These are phyloP conservation scores for Abramis brama DNA, from an alignment of 2,113 vertebrate genomes.

Conservation along the genomic window DNA sequence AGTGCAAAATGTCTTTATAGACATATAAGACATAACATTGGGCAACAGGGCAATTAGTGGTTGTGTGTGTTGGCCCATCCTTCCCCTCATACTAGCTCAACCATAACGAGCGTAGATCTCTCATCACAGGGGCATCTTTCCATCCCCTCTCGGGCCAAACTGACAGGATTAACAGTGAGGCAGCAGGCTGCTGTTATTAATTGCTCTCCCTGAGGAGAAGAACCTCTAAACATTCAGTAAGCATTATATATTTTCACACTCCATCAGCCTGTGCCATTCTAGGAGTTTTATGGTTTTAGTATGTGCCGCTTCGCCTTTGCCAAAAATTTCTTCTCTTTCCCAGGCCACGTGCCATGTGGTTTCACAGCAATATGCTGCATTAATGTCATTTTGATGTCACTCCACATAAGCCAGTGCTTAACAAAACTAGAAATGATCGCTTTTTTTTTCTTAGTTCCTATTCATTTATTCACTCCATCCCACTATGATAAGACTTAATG, in stretches of 20 bases:
- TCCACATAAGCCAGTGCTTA: background rate
- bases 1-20: background rate
- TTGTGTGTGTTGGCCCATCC: background rate
- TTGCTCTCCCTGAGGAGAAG: conserved; percentile 13
- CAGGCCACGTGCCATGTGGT: background rate
- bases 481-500: conserved; percentile 38
- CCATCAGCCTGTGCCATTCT: conserved; percentile 9
- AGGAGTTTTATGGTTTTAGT: conserved; percentile 1
- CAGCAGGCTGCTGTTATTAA: conserved; percentile 20
- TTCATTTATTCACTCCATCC: conserved; percentile 11
- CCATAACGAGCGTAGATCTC: background rate
- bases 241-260: conserved; percentile 22
- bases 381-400: conserved; percentile 42
- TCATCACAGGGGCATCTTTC: background rate
- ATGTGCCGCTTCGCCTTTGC: background rate
- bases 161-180: conserved; percentile 13
- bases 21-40: background rate
- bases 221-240: conserved; percentile 25
- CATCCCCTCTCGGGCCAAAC: conserved; percentile 1
- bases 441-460: background rate
- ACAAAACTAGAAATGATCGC: conserved; percentile 13
- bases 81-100: background rate
- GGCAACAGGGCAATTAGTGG: background rate
- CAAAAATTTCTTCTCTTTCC: conserved; percentile 10
- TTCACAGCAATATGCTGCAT: conserved; percentile 21